Evolutionary conservation across 2,113 vertebrate species (phyloP), one percentile per base, ranked within the genome.

Genomic region (Semnopithecus entellus): DNA sequence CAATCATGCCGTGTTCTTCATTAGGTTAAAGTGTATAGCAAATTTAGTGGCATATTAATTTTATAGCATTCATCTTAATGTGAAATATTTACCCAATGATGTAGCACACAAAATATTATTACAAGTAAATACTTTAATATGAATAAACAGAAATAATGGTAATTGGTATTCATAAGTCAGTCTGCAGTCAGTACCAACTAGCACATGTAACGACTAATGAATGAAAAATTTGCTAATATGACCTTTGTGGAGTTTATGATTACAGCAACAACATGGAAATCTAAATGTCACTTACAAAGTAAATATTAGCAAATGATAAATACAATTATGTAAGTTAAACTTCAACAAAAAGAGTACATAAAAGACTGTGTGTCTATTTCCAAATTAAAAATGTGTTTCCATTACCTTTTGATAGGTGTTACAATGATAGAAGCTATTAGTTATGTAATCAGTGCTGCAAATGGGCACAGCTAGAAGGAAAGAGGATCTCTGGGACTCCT

Each of bases 221-320:
- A 88, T 73, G 61, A 52, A 94, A 84, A 55, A 22, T 38, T 82
- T 95, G 87, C 4, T 89, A 94, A 90, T 82, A 40, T 87, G 66
- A 92, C 45, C 27, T 82, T 95, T 93, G 86, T 6, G 80, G 48
- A 97, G 83, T 96, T 95, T 30, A 68, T 43, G 23, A 55, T 92
- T 75, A 79, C 6, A 73, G 45, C 55, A 66, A 78, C 8, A 27
- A 11, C 13, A 73, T 50, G 52, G 35, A 66, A 84, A 84, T 92
- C 7, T 38, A 91, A 94, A 73, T 78, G 25, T 57, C 16, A 66
- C n/a, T 32, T 72, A 35, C 0, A 50, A 48, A 96, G 30, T 83
- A 95, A 83, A 78, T 50, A 82, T 5, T 48, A 90, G 38, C 11
- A 87, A 59, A 70, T 88, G 16, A 79, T 11, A 88, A 78, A 81